phyloP scores from a whole-genome alignment of 2,888 invertebrate species.

The Aphodius sticticus region DNA sequence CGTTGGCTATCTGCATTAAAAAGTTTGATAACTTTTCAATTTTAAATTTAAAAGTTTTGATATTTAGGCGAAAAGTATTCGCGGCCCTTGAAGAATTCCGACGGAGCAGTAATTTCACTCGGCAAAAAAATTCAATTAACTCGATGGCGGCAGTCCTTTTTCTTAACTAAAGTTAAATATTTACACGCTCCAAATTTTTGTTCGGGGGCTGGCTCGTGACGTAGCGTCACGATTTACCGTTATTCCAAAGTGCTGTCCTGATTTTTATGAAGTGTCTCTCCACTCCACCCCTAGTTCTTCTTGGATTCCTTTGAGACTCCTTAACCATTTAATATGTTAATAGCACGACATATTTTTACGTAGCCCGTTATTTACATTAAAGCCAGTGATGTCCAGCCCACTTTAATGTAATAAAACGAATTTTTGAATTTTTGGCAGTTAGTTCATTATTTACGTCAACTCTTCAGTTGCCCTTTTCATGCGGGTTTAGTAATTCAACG shows the following conservation, averaged over 20 bases:
- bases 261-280: neutral
- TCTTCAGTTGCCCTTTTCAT: too few species aligned
- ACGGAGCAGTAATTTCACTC: conserved; percentile 14
- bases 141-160: conserved; percentile 8
- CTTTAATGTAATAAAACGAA: too few species aligned
- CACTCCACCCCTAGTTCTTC: too few species aligned
- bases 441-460: too few species aligned
- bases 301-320: too few species aligned
- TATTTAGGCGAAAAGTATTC: conserved; percentile 34
- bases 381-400: too few species aligned
- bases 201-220: neutral
- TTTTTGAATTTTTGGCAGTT: too few species aligned
- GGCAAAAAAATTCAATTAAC: conserved; percentile 34
- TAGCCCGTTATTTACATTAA: too few species aligned
- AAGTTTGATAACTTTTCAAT: conserved; percentile 40
- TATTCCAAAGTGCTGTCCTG: neutral
- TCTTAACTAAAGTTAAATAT: conserved; percentile 16
- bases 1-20: conserved; percentile 19
- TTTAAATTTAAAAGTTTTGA: conserved; percentile 42
- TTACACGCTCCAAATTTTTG: conserved; percentile 5
- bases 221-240: neutral
- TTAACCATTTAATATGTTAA: too few species aligned
- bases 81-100: conserved; percentile 29
- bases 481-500: too few species aligned
- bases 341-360: too few species aligned